These are phyloP conservation scores for Drosophila anomelani DNA, from an alignment of 2,888 invertebrate genomes.

Conservation along the genomic window DNA sequence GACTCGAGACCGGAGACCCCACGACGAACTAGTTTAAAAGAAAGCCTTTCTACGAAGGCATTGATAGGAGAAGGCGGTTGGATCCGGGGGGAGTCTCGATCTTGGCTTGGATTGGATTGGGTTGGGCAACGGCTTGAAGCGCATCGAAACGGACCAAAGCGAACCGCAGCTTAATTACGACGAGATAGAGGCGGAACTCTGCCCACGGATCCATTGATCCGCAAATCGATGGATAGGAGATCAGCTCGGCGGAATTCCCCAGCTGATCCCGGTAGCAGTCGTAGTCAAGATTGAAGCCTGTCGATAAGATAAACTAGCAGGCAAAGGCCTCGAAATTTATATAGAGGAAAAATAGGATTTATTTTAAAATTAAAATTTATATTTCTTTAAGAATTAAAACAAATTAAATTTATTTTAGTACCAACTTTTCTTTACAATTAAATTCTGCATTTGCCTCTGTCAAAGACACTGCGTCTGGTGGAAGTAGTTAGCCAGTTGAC, in stretches of 20 bases:
- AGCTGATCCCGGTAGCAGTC: slow-evolving; percentile 24
- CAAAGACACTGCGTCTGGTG: neutral
- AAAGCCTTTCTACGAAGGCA: slow-evolving; percentile 62
- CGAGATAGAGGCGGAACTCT: slow-evolving; percentile 43
- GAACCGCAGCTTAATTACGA: slow-evolving; percentile 52
- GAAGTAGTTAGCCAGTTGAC: slow-evolving; percentile 21
- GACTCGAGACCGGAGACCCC: slow-evolving; percentile 19
- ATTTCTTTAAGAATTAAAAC: neutral
- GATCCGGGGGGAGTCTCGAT: neutral
- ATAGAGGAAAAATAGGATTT: neutral
- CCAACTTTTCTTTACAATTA: neutral
- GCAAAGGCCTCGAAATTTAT: neutral
- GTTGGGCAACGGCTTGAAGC: slow-evolving; percentile 20
- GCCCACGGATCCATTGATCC: slow-evolving; percentile 42
- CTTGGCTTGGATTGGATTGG: slow-evolving; percentile 16
- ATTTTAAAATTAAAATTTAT: neutral
- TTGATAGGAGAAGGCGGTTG: neutral
- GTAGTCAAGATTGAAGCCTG: slow-evolving; percentile 21
- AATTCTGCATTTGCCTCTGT: neutral
- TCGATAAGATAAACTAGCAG: slow-evolving; percentile 6
- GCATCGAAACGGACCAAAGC: slow-evolving; percentile 42
- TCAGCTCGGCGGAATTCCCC: slow-evolving; percentile 37
- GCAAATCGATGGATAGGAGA: slow-evolving; percentile 43
- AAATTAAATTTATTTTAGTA: neutral
- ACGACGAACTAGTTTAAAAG: slow-evolving; percentile 75